Conservation (phyloP, 2,888 invertebrate species). For the Rhopalosiphum nymphaeae region DNA sequence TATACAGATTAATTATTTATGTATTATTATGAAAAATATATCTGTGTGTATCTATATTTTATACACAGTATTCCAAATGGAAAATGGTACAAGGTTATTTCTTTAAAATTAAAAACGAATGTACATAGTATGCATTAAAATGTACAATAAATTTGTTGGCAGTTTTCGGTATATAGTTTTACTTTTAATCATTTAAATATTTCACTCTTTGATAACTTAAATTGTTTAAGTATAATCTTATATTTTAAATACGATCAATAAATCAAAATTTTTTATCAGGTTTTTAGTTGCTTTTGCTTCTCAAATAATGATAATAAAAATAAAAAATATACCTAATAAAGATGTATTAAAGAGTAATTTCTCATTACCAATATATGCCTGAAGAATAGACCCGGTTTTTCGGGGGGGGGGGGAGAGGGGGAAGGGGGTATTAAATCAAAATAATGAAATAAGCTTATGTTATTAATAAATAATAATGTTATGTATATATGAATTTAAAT, state of each 20-base stretch:
- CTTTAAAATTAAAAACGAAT: neutral
- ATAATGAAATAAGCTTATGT: neutral
- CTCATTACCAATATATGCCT: neutral
- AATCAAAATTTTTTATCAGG: neutral
- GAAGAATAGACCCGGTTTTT: neutral
- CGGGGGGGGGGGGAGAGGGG: too few species aligned
- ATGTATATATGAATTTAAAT: neutral
- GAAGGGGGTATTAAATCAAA: neutral
- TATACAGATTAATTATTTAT: neutral
- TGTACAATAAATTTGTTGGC: neutral
- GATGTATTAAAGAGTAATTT: neutral
- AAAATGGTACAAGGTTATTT: neutral
- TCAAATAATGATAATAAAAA: neutral
- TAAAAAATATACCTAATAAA: neutral
- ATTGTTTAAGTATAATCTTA: neutral
- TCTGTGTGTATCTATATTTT: neutral
- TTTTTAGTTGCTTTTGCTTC: neutral
- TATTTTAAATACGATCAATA: neutral
- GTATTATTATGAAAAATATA: neutral
- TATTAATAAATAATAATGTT: neutral
- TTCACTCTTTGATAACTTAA: neutral
- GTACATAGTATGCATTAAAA: neutral
- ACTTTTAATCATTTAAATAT: neutral
- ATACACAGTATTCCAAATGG: neutral
- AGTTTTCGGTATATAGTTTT: neutral